These are phyloP conservation scores for Papilio demoleus DNA, from an alignment of 2,888 invertebrate genomes.

Conservation along the genomic window DNA sequence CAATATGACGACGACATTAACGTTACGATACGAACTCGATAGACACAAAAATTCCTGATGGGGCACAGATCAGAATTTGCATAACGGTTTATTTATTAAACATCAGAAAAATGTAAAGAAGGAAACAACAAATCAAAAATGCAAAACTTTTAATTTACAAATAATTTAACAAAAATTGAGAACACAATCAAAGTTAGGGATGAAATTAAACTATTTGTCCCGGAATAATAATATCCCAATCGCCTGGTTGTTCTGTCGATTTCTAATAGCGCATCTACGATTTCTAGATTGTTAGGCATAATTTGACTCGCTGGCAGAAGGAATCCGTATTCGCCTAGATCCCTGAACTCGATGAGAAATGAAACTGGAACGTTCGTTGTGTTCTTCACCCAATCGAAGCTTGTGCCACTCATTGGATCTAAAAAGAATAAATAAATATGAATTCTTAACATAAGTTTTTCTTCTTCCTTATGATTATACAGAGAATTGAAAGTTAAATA, in stretches of 20 bases:
- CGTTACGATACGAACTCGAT: too few relatives aligned
- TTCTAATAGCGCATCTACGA: conserved; percentile 81
- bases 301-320: conserved; percentile 81
- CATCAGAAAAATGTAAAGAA: not conserved
- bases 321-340: conserved; percentile 83
- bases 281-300: conserved; percentile 83
- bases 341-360: conserved; percentile 85
- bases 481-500: too few relatives aligned
- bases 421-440: conserved; percentile 44
- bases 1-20: too few relatives aligned
- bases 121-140: not conserved
- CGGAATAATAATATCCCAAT: conserved; percentile 58
- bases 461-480: too few relatives aligned
- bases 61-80: too few relatives aligned
- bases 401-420: conserved; percentile 80
- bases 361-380: conserved; percentile 77
- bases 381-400: conserved; percentile 84
- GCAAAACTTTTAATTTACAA: conserved; percentile 22
- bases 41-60: too few relatives aligned
- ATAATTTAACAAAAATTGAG: conserved; percentile 23
- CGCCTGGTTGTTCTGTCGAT: conserved; percentile 66
- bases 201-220: conserved; percentile 44
- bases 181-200: conserved; percentile 50
- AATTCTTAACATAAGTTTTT: not conserved
- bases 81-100: too few relatives aligned